Base-by-base conservation (phyloP, 92 coral and sea anemone genomes). In the Anthopleura xanthogrammica region DNA sequence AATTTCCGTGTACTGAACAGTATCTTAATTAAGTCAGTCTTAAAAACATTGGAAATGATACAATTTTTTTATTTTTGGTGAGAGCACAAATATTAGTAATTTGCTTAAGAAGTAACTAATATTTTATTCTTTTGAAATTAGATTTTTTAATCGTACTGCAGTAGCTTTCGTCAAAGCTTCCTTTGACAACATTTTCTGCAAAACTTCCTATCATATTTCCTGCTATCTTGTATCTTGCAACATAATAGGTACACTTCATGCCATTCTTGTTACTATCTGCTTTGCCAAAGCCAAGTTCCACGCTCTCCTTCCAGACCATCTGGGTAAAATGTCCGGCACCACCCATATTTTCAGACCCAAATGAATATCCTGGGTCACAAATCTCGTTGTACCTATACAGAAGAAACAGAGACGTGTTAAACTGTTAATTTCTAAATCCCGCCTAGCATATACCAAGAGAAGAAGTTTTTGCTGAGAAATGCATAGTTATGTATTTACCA, bases 321-420 rank as follows among this genome's bases (percentile, higher is more conserved):
- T 94, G 98, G 29, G 94, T 88, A 74, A 94, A 94, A 72, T 90
- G 98, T 16, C 93, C 90, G 41, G 97, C 88, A 1, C 85, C 92
- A 40, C 88, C 83, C 16, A 81, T 83, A n/a, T 65, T 82, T 14
- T 86, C 76, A 29, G 80, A 79, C 46, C 90, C 86, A 87, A 95
- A 92, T 8, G 84, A 80, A 84, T 92, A 88, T 36, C 98, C 98
- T 19, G 93, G 93, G 12, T 41, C 43, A 73, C 98, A 94, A 16
- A 94, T 90, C 76, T 94, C 98, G 54, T 90, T 79, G 82, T 94
- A 94, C 98, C 98, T 94, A n/a, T 7, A 82, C 4, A 72, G 24
- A n/a, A 20, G 4, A 62, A 62, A 62, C 7, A 50, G 54, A 50
- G 11, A 50, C 54, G 36, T 29, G 1, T 29, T 29, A 29, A 29